A percentile compares a stretch with the other conserved stretches of the same genome.
Conservation (phyloP, 2,113 vertebrate genomes). For the Paraplagusia blochii region DNA sequence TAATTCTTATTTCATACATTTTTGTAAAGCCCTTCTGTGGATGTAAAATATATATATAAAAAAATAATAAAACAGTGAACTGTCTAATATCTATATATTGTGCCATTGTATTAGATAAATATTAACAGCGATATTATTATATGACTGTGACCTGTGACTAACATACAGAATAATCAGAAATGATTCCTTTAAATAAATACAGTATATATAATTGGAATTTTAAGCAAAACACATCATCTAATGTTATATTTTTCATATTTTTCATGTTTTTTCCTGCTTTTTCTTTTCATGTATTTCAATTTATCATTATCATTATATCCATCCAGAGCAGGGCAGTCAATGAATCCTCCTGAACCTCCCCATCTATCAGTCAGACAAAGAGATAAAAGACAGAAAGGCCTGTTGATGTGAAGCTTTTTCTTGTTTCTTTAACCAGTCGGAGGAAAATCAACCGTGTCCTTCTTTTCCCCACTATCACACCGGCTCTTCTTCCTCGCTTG, state of each 20-base stretch:
- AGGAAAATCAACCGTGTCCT: conserved; percentile 77
- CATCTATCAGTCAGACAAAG: conserved; percentile 26
- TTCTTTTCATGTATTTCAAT: not conserved
- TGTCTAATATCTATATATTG: no score
- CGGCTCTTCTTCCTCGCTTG: conserved; percentile 63
- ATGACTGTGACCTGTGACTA: no score
- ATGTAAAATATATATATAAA: no score
- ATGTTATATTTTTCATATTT: not conserved
- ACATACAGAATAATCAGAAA: no score
- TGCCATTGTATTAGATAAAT: no score
- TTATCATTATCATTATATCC: not conserved
- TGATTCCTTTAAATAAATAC: no score
- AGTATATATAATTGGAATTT: no score
- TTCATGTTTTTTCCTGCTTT: not conserved
- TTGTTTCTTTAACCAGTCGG: conserved; percentile 65
- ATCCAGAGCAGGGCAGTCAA: conserved; percentile 5
- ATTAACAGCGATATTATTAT: no score
- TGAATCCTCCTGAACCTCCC: conserved; percentile 20
- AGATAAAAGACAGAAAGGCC: conserved; percentile 29
- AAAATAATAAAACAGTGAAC: no score
- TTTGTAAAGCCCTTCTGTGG: no score
- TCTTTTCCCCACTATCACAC: conserved; percentile 62
- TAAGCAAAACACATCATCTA: no score
- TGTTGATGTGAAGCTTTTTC: conserved; percentile 33
- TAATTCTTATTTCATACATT: no score